phyloP scores from a whole-genome alignment of 2,888 invertebrate species.

The Athetis lepigone region DNA sequence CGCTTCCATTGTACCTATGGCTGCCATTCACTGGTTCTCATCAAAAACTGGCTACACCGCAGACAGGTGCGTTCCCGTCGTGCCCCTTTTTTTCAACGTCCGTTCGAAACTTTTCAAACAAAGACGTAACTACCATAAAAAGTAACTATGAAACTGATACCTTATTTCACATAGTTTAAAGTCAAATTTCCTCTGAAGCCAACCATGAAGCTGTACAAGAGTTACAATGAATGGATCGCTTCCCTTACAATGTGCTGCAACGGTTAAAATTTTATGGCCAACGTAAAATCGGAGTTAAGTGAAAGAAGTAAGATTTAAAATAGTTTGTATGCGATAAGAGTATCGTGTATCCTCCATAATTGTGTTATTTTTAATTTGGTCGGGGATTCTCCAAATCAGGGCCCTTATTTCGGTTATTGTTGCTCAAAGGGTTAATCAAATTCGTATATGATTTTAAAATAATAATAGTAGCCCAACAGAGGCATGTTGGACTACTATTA shows the following conservation, averaged over 20 bases:
- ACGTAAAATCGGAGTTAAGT: constrained; percentile 72
- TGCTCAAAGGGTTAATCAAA: constrained; percentile 68
- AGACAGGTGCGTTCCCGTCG: constrained; percentile 90
- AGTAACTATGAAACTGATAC: constrained; percentile 47
- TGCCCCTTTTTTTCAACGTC: constrained; percentile 90
- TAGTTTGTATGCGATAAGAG: constrained; percentile 53
- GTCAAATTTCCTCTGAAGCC: constrained; percentile 64
- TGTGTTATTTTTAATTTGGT: constrained; percentile 83
- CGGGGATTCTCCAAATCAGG: constrained; percentile 78
- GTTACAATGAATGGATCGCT: constrained; percentile 89
- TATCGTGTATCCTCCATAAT: constrained; percentile 73
- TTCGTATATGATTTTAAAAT: constrained; percentile 46
- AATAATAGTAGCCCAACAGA: too few relatives aligned
- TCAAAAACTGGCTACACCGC: constrained; percentile 89
- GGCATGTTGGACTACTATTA: constrained; percentile 29
- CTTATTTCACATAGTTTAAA: constrained; percentile 54
- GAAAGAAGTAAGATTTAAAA: constrained; percentile 61
- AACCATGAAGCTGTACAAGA: constrained; percentile 75
- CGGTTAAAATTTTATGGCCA: constrained; percentile 78
- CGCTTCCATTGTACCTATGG: constrained; percentile 76
- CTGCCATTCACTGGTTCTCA: constrained; percentile 87
- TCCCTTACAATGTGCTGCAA: constrained; percentile 88
- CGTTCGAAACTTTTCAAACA: constrained; percentile 75
- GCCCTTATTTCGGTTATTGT: constrained; percentile 66
- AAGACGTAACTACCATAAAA: constrained; percentile 65